Base-by-base conservation (phyloP, 2,113 vertebrate species). In the Natator depressus region DNA sequence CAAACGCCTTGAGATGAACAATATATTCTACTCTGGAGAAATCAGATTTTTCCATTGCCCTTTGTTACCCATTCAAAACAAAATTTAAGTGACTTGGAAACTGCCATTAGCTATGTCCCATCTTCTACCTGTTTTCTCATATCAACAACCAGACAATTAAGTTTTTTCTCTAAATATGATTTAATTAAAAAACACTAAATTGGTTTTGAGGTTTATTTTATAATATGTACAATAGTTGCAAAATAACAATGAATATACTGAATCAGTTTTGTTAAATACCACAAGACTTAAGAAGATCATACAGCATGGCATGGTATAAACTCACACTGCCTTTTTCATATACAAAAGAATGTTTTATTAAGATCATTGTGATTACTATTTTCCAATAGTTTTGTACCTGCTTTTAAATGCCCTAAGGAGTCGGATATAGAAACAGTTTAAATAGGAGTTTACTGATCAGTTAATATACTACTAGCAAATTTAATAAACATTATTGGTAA, bases 221-320 rank as follows among this genome's bases (percentile, higher is more conserved):
- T 98, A 96, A 93, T 98, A 98, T 98, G 93, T 98, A 98, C 98
- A 98, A 82, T 84, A 97, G 88, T 98, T 98, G 98, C 97, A 97
- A 98, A 98, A 97, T 97, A 96, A 97, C 97, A 98, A 97, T 94
- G 94, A 98, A 97, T 98, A 98, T 85, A 97, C 85, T 94, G 89
- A 96, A 97, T 98, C 91, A 88, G 95, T 98, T 98, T 95, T 97
- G 97, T 97, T 97, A 97, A 95, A 96, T 97, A 96, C 88, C 97
- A 98, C 96, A 97, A 97, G 97, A 98, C 42, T 82, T 96, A 91
- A 94, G 93, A 97, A 95, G 97, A 97, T 97, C 98, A 98, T 96
- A 97, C 97, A 97, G 95, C 94, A 97, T 86, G 97, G 95, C 96
- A 97, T 98, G 95, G 84, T 97, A 97, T 96, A 97, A 98, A 97